Percentiles rank a stretch among this genome's conserved stretches.
These are phyloP conservation scores for Gallinago media DNA, from an alignment of 2,113 vertebrate genomes.

Conservation along the genomic window DNA sequence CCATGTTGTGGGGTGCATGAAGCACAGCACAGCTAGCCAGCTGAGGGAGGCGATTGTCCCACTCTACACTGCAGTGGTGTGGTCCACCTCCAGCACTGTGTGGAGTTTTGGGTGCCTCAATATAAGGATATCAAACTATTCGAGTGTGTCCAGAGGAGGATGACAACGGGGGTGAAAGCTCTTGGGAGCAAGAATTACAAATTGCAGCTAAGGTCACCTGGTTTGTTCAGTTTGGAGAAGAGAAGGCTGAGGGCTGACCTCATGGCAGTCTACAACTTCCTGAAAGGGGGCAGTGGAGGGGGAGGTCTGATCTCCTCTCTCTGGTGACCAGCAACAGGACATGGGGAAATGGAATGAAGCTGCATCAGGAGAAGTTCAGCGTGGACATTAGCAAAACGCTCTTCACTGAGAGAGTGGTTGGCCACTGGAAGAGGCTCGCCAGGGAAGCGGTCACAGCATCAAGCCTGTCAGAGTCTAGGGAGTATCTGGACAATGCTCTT, in stretches of 20 bases:
- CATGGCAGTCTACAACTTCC: not conserved
- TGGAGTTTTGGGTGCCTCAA: no score
- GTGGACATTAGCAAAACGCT: not conserved
- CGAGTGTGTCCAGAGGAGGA: not conserved
- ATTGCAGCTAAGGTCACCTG: not conserved
- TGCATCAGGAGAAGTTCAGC: not conserved
- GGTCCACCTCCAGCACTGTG: fast-evolving
- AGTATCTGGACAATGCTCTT: not conserved
- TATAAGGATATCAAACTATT: not conserved
- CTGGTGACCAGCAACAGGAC: not conserved
- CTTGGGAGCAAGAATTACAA: not conserved
- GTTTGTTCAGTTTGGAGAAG: not conserved
- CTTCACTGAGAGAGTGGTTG: not conserved
- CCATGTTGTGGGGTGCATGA: no score
- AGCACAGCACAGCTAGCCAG: no score
- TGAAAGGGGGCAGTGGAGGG: fast-evolving
- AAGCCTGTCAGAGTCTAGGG: not conserved
- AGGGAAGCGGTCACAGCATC: not conserved
- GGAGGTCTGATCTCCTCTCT: not conserved
- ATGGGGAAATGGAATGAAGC: not conserved
- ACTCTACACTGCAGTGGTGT: no score
- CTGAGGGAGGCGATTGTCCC: fast-evolving
- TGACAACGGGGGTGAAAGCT: not conserved
- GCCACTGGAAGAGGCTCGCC: not conserved
- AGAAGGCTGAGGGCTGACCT: not conserved